Percentiles rank a stretch among this genome's conserved stretches.
phyloP scores from a whole-genome alignment of 1,140 invertebrate species.

The Mactra quadrangularis region DNA sequence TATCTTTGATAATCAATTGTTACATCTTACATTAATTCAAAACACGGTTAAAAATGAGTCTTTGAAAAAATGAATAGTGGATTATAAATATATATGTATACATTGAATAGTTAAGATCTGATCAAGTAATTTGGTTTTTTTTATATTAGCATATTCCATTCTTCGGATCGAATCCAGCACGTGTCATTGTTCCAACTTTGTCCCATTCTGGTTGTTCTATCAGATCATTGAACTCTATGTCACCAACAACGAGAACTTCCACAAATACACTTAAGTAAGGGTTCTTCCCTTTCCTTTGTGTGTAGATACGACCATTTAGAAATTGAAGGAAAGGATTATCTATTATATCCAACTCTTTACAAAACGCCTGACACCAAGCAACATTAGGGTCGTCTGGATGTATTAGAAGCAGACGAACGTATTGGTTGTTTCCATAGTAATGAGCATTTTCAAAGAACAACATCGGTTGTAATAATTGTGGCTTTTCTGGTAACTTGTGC shows the following conservation, averaged over 20 bases:
- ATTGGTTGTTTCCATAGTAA: no score
- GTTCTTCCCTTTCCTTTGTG: slow-evolving; percentile 11
- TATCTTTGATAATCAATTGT: no score
- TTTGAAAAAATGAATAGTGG: no score
- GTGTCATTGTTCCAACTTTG: slow-evolving; percentile 25
- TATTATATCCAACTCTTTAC: slow-evolving; percentile 23
- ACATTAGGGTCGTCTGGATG: no score
- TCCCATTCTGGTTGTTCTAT: slow-evolving; percentile 38
- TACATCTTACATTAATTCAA: no score
- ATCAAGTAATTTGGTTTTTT: no score
- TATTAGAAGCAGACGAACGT: no score
- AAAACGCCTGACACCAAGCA: slow-evolving; percentile 32
- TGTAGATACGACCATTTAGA: no score
- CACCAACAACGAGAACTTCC: slow-evolving; percentile 45
- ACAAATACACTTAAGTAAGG: not conserved
- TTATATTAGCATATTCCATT: slow-evolving; percentile 20
- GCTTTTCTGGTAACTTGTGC: slow-evolving; percentile 3
- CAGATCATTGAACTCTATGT: slow-evolving; percentile 37
- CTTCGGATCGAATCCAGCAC: slow-evolving; percentile 38
- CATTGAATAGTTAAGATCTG: no score
- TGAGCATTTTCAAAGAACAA: slow-evolving; percentile 48
- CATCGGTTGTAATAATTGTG: not conserved
- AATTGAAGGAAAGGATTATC: no score
- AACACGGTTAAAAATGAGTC: no score
- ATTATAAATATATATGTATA: no score